Evolutionary conservation across 2,888 invertebrate species (phyloP), one percentile per base, ranked within the genome.

Genomic region (Rhogogaster chlorosoma): DNA sequence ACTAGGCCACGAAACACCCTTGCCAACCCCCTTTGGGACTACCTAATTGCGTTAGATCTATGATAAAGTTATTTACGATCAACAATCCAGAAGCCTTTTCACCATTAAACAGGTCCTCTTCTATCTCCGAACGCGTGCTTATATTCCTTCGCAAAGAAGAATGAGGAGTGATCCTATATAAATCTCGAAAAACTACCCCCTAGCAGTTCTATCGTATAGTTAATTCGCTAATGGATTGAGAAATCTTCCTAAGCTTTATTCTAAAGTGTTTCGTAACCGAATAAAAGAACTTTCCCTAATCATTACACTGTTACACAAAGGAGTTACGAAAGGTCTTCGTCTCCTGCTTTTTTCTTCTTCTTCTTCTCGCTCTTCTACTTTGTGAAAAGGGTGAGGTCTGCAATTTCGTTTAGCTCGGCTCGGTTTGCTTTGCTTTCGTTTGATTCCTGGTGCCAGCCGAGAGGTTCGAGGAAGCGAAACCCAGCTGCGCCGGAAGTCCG

Each of bases 401-500:
- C 32, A 18, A 67, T 67, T 67, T 67, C 29, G 67, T 67, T 67
- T 67, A 67, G 18, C 67, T 18, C 15, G 7, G 32, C 29, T 18
- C 1, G 2, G 67, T 70, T 45, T 71, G 22, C 29, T 83, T 83
- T 45, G 42, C n/a, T 49, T 73, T 32, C 38, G 29, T 84, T 84
- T 36, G 83, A 45, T 45, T 45, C 15, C 12, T 22, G 45, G 6
- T 36, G 38, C n/a, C 67, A 12, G 32, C 32, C 10, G 67, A 29
- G 22, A 80, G 42, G 77, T 86, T 84, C 86, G 77, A 85, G 42
- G 86, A 85, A 86, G 45, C 61, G 78, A 64, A 86, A 57, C 75
- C 86, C 89, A 89, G 87, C 89, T 89, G 88, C 71, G 84, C 86
- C 86, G 87, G 87, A 87, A 88, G 87, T 88, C 85, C 83, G 83